A percentile compares a stretch with the other conserved stretches of the same genome.
phyloP scores from a whole-genome alignment of 37 sponge, comb jelly and placozoan genomes.

The Bolinopsis microptera region DNA sequence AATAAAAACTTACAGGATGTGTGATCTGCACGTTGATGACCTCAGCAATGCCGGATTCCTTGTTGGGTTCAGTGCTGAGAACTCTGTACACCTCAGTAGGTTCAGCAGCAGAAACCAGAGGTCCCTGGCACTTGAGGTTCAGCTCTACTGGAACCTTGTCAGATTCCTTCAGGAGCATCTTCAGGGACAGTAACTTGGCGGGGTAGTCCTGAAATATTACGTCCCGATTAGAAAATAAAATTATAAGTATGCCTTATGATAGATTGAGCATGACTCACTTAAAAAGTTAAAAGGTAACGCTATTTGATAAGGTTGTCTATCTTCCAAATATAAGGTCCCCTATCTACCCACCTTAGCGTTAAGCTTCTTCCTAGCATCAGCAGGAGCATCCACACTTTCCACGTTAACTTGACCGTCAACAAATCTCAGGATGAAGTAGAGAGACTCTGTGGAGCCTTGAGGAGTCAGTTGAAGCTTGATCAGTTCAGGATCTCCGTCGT shows the following conservation, averaged over 20 bases:
- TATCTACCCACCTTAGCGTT: conserved; percentile 19
- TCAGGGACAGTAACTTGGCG: conserved; percentile 29
- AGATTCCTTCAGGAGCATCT: conserved; percentile 30
- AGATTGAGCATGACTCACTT: too few relatives aligned
- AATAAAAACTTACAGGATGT: conserved; percentile 43
- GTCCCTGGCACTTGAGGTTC: conserved; percentile 20
- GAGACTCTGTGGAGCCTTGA: neutral
- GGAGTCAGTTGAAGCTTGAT: conserved; percentile 49
- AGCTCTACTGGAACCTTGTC: conserved; percentile 1
- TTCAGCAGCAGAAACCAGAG: neutral
- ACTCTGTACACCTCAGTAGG: conserved; percentile 12
- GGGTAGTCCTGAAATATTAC: neutral
- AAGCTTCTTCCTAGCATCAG: conserved; percentile 41
- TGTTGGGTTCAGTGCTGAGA: conserved; percentile 14
- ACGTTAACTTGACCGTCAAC: conserved; percentile 38
- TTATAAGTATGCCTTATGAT: too few relatives aligned
- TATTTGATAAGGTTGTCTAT: too few relatives aligned
- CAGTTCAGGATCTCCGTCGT: conserved; percentile 52
- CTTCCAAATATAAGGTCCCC: too few relatives aligned
- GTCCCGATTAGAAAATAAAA: too few relatives aligned
- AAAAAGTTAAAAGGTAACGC: too few relatives aligned
- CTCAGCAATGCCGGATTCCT: conserved; percentile 10
- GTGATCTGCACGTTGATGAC: conserved; percentile 28
- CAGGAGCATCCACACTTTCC: conserved; percentile 60
- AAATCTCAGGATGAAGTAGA: conserved; percentile 44